Evolutionary conservation across 2,888 invertebrate species (phyloP).

Genomic region (Timema podura): DNA sequence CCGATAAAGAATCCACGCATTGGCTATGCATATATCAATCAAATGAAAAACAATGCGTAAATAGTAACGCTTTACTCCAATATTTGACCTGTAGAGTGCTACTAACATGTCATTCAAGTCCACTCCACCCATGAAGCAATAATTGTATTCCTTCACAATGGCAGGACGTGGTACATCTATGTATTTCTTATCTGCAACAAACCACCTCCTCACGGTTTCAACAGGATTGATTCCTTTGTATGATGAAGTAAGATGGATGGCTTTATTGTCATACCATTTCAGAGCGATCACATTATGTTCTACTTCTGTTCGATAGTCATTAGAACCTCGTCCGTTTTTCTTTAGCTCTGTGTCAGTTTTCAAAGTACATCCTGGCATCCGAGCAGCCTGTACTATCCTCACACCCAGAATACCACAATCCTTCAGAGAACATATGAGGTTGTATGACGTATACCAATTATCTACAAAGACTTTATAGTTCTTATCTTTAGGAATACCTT

Average conservation of each 20-base stretch:
- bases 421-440: no score
- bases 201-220: constrained; percentile 15
- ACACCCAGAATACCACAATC: no score
- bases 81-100: constrained; percentile 21
- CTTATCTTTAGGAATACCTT: no score
- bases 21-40: constrained; percentile 18
- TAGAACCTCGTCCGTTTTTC: background rate
- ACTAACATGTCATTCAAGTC: constrained; percentile 24
- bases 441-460: no score
- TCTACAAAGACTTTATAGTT: no score
- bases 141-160: constrained; percentile 19
- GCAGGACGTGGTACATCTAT: constrained; percentile 18
- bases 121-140: constrained; percentile 22
- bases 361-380: no score
- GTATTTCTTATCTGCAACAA: constrained; percentile 14
- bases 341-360: background rate
- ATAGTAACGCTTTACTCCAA: constrained; percentile 20
- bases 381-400: no score
- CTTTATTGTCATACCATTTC: background rate
- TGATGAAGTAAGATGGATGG: background rate
- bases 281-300: background rate
- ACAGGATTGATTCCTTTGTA: background rate
- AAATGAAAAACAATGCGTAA: constrained; percentile 23
- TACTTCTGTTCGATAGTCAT: background rate
- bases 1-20: constrained; percentile 17